phyloP scores from a whole-genome alignment of 1,140 invertebrate genomes.

The Anagrus nilaparvatae region DNA sequence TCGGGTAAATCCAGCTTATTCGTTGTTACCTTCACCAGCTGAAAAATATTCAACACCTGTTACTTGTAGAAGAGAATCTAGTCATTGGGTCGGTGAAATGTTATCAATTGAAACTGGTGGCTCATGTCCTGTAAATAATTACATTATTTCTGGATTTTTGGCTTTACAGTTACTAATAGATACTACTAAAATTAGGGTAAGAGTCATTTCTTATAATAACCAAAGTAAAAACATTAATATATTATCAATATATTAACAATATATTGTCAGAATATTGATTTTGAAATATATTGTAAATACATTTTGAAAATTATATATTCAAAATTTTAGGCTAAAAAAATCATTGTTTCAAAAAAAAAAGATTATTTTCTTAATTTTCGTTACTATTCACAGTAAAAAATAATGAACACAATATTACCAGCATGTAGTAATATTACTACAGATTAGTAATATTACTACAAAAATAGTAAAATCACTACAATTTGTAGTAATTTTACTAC shows the following conservation, averaged over 20 bases:
- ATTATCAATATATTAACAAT: too few species aligned
- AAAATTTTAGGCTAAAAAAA: too few species aligned
- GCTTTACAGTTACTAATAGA: conserved; percentile 61
- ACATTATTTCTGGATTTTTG: conserved; percentile 64
- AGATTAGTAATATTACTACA: too few species aligned
- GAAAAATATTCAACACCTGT: conserved; percentile 52
- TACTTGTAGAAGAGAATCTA: conserved; percentile 52
- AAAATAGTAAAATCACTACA: too few species aligned
- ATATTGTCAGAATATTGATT: too few species aligned
- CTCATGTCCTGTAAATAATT: conserved; percentile 62
- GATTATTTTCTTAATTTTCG: too few species aligned
- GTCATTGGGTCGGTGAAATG: conserved; percentile 50
- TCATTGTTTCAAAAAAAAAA: not conserved
- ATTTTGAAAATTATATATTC: not conserved
- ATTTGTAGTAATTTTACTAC: too few species aligned
- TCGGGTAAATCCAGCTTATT: conserved; percentile 55
- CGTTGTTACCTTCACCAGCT: conserved; percentile 51
- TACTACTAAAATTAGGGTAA: conserved; percentile 58
- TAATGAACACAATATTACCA: too few species aligned
- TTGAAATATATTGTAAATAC: not conserved
- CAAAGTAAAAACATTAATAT: not conserved
- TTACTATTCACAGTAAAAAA: too few species aligned
- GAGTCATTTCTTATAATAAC: conserved; percentile 3
- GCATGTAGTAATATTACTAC: too few species aligned
- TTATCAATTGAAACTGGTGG: conserved; percentile 55